Evolutionary conservation across 2,797 vertebrate species (phyloP), one percentile per base, ranked within the genome.

Genomic region (Pseudotriccus pelzelni): DNA sequence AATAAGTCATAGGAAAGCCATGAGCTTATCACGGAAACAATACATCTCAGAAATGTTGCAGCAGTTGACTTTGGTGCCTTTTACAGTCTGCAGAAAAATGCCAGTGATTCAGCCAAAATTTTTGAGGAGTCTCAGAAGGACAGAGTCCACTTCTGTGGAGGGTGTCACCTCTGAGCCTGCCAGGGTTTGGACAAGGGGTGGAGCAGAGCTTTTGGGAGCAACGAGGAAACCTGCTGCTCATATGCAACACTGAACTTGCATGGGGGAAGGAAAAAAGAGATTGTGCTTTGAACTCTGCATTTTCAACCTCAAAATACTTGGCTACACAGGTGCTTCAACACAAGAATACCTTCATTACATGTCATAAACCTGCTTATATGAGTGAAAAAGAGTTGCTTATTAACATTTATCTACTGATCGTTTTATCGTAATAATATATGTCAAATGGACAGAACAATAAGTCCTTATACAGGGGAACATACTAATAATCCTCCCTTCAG

Each of bases 1-100:
- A 92, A 76, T 63, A 93, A 93, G 79, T 91, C 69, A 78, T 69
- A 93, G 91, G 94, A 92, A 97, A 97, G 49, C 6, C 55, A 4
- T 1, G n/a, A 92, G 52, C 41, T 91, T 91, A 81, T 86, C 62
- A 69, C 4, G 44, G 85, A 96, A 97, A 86, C 59, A 52, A 92
- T 85, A 62, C 12, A 62, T 75, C 58, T 93, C 56, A 74, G 58
- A 46, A 78, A 74, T 2, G 32, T 22, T 47, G 32, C 8, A 81
- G 12, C 11, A 2, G 1, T 50, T 76, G 91, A 17, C 63, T 91
- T 67, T 12, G 63, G 81, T 53, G 84, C 64, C 76, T 74, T 70
- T 27, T 6, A 16, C 43, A 80, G 70, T 41, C 41, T 22, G 36
- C 41, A 16, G 56, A 79, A 24, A 72, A 79, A 44, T 4, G 24